A percentile compares a stretch with the other conserved stretches of the same genome.
phyloP scores from a whole-genome alignment of 2,888 invertebrate genomes.

The Iphiclides podalirius region DNA sequence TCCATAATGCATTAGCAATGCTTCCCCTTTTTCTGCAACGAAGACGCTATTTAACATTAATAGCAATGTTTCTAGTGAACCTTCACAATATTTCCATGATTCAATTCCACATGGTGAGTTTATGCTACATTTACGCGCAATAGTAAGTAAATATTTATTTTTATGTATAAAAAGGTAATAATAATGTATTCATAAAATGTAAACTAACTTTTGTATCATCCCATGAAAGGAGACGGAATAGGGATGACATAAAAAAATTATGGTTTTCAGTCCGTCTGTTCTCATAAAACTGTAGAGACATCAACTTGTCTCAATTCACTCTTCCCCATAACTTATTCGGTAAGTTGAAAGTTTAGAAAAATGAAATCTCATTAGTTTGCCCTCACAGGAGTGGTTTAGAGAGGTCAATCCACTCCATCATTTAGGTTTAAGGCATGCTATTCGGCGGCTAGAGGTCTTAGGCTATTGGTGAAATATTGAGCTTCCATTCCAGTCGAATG shows the following conservation, averaged over 20 bases:
- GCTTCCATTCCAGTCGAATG: no score
- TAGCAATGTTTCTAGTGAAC: background rate
- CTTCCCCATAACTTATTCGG: background rate
- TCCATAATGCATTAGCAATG: conserved; percentile 15
- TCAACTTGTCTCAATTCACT: background rate
- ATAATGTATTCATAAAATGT: background rate
- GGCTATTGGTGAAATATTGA: no score
- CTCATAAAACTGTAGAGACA: background rate
- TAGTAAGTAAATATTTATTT: background rate
- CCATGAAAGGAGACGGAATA: background rate
- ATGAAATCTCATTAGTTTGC: background rate
- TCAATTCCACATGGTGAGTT: background rate
- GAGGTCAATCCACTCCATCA: background rate
- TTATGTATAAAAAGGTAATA: background rate
- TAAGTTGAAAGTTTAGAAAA: background rate
- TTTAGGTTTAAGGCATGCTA: background rate
- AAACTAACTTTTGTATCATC: background rate
- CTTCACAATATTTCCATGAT: background rate
- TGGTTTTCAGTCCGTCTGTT: background rate
- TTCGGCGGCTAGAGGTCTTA: no score
- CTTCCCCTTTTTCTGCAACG: conserved; percentile 7
- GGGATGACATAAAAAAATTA: background rate
- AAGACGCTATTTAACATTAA: conserved; percentile 6
- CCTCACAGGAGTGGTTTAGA: background rate
- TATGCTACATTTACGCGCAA: background rate